Conservation (phyloP, 2,888 invertebrate genomes). For the Thymelicus lineola region DNA sequence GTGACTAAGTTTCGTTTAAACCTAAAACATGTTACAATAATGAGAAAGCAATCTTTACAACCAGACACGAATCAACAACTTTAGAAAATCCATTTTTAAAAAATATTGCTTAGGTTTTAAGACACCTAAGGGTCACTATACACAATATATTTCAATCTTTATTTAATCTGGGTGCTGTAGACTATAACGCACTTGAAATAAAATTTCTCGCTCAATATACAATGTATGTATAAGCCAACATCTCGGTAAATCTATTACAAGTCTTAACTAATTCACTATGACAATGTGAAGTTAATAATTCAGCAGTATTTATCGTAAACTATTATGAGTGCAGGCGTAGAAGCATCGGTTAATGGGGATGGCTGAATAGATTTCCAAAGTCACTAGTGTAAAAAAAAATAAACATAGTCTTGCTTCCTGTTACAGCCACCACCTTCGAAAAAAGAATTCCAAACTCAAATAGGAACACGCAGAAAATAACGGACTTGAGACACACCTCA, state of each 20-base stretch:
- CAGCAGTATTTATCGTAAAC: constrained; percentile 60
- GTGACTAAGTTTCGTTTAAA: constrained; percentile 73
- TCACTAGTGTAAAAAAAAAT: constrained; percentile 56
- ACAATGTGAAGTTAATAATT: constrained; percentile 54
- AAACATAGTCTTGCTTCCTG: constrained; percentile 49
- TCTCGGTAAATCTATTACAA: constrained; percentile 12
- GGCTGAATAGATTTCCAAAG: constrained; percentile 72
- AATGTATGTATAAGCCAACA: constrained; percentile 26
- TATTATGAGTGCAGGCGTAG: constrained; percentile 54
- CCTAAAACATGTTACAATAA: constrained; percentile 61
- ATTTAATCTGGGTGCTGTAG: constrained; percentile 23
- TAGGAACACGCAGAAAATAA: constrained; percentile 66
- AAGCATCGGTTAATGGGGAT: constrained; percentile 57
- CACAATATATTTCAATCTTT: constrained; percentile 45
- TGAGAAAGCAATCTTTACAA: constrained; percentile 69
- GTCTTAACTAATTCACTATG: constrained; percentile 55
- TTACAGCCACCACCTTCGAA: constrained; percentile 60
- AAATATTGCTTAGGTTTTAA: constrained; percentile 64
- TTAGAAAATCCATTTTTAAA: constrained; percentile 70
- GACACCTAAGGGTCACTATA: constrained; percentile 60
- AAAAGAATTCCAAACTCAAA: constrained; percentile 65
- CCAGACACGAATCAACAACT: constrained; percentile 69
- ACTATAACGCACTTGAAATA: constrained; percentile 33
- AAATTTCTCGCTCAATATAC: constrained; percentile 24
- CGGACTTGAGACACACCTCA: constrained; percentile 66